These are phyloP conservation scores for Drosophila aff. DNA, from an alignment of 1,140 invertebrate genomes.

Conservation along the genomic window DNA sequence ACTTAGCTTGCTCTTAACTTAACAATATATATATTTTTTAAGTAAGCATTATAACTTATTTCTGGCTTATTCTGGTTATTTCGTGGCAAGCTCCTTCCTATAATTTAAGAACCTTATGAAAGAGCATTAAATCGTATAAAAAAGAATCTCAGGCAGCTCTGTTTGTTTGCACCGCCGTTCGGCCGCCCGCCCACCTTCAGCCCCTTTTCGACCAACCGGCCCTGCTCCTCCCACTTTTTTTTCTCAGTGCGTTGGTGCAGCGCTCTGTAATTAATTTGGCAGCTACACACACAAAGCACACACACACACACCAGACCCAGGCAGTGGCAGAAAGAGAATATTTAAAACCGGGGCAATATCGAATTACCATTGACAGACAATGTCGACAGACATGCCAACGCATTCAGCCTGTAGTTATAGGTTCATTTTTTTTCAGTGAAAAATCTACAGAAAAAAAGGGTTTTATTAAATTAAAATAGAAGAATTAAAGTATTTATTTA, in stretches of 20 bases:
- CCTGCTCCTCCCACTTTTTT: constrained; percentile 15
- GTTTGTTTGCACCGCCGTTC: constrained; percentile 44
- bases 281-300: constrained; percentile 54
- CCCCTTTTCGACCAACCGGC: not conserved
- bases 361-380: constrained; percentile 72
- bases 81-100: too few species aligned
- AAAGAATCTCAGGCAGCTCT: constrained; percentile 51
- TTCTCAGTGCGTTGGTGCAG: constrained; percentile 67
- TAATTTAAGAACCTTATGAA: too few species aligned
- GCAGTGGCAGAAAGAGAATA: constrained; percentile 63
- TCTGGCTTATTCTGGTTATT: too few species aligned
- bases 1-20: not conserved
- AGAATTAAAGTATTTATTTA: too few species aligned
- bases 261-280: constrained; percentile 81
- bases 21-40: not conserved
- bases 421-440: constrained; percentile 10
- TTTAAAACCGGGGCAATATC: constrained; percentile 73
- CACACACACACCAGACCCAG: constrained; percentile 16
- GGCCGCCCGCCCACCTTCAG: constrained; percentile 8
- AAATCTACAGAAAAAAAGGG: constrained; percentile 1
- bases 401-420: constrained; percentile 37
- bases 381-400: constrained; percentile 33
- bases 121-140: constrained; percentile 12
- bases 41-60: too few species aligned
- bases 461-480: constrained; percentile 19